Evolutionary conservation across 2,888 invertebrate species (phyloP).

Genomic region (Strigamia maritima): DNA sequence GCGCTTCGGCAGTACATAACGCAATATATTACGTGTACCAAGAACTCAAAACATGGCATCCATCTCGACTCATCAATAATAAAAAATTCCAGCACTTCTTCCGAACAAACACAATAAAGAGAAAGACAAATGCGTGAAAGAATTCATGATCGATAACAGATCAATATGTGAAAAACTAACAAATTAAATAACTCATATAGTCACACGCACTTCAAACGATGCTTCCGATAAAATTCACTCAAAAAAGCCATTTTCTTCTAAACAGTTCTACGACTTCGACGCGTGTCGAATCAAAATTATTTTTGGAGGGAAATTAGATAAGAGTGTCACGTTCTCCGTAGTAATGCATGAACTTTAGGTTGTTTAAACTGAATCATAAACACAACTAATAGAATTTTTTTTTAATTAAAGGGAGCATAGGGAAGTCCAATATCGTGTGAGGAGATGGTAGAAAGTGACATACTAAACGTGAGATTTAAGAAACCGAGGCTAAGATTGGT

Average conservation of each 20-base stretch:
- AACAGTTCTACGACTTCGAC: not conserved
- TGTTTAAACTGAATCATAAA: not conserved
- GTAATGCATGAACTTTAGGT: not conserved
- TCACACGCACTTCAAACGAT: not conserved
- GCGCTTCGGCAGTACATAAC: not conserved
- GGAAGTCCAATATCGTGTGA: not conserved
- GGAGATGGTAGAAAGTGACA: not conserved
- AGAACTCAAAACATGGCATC: not conserved
- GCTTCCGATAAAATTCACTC: no score
- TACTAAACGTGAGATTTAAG: not conserved
- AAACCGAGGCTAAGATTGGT: not conserved
- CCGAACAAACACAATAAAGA: not conserved
- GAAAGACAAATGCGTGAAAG: not conserved
- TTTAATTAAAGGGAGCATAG: not conserved
- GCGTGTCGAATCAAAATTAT: not conserved
- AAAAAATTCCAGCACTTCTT: not conserved
- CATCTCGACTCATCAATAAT: not conserved
- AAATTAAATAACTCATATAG: not conserved
- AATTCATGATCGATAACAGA: not conserved
- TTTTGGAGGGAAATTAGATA: not conserved
- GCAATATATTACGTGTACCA: not conserved
- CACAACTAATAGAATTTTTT: not conserved
- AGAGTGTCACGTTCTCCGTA: not conserved
- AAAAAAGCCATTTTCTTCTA: no score
- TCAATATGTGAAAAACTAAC: not conserved